Percentiles rank a stretch among this genome's conserved stretches.
Evolutionary conservation across 2,113 vertebrate species (phyloP).

Genomic region (Condylura cristata): DNA sequence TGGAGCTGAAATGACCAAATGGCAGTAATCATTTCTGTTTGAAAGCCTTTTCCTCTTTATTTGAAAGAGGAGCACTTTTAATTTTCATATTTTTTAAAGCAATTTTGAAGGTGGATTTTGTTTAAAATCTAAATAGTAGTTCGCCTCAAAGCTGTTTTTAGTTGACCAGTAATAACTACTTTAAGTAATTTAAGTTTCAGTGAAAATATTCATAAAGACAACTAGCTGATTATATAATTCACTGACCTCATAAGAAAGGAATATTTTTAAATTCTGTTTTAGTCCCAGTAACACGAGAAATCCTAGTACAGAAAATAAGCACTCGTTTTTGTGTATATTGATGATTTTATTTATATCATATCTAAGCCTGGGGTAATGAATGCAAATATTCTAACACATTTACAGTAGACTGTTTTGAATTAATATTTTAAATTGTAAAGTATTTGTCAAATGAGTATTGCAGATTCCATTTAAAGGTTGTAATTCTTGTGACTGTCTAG

Average conservation of each 20-base stretch:
- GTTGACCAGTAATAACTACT: conserved; percentile 44
- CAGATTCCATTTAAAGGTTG: neutral
- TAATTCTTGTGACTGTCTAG: neutral
- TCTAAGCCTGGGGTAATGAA: conserved; percentile 52
- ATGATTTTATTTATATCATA: conserved; percentile 67
- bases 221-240: conserved; percentile 61
- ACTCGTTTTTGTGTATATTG: conserved; percentile 60
- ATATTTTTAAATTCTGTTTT: conserved; percentile 61
- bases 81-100: neutral
- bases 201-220: conserved; percentile 63
- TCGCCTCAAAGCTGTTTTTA: neutral
- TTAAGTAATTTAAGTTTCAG: neutral
- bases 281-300: conserved; percentile 42
- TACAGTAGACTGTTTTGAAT: conserved; percentile 10
- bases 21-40: neutral
- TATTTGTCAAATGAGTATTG: neutral
- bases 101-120: neutral
- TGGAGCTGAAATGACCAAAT: conserved; percentile 39
- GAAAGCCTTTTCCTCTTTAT: neutral
- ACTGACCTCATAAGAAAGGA: conserved; percentile 56
- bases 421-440: conserved; percentile 40
- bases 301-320: conserved; percentile 15
- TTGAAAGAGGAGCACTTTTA: conserved; percentile 5
- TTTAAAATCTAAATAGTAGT: neutral
- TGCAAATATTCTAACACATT: conserved; percentile 47